Conservation (phyloP, 2,888 invertebrate genomes). For the Spisula subtruncata region DNA sequence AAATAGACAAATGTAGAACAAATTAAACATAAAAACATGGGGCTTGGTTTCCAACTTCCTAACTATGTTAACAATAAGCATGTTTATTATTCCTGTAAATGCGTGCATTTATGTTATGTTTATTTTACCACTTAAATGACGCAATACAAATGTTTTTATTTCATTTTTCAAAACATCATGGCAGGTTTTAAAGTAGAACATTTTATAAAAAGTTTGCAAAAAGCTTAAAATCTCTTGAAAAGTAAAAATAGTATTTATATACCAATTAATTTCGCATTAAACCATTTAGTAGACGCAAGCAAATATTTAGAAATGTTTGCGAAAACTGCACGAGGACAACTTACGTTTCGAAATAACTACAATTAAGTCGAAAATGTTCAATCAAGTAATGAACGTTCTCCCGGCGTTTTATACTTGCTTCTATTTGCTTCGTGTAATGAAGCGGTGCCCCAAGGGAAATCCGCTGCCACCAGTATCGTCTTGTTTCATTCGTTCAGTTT, state of each 20-base stretch:
- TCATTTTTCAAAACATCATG: too few species aligned
- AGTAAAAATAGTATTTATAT: background rate
- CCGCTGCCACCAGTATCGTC: background rate
- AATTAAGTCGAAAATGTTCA: constrained; percentile 8
- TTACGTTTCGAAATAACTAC: background rate
- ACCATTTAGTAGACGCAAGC: background rate
- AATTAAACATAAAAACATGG: too few species aligned
- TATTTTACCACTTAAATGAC: background rate
- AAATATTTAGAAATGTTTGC: background rate
- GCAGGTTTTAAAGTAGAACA: background rate
- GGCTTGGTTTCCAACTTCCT: background rate
- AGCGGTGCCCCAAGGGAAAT: background rate
- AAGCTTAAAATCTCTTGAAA: background rate
- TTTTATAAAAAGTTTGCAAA: background rate
- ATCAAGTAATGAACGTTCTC: constrained; percentile 1
- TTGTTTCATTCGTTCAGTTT: background rate
- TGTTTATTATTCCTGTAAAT: background rate
- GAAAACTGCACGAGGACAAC: background rate
- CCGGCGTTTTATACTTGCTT: background rate
- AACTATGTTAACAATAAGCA: background rate
- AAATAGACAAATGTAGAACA: background rate
- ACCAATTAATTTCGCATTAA: background rate
- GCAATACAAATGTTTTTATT: background rate
- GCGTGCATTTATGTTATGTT: background rate
- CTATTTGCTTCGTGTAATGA: background rate